These are phyloP conservation scores for Papilio glaucus DNA, from an alignment of 1,140 invertebrate species.

Conservation along the genomic window DNA sequence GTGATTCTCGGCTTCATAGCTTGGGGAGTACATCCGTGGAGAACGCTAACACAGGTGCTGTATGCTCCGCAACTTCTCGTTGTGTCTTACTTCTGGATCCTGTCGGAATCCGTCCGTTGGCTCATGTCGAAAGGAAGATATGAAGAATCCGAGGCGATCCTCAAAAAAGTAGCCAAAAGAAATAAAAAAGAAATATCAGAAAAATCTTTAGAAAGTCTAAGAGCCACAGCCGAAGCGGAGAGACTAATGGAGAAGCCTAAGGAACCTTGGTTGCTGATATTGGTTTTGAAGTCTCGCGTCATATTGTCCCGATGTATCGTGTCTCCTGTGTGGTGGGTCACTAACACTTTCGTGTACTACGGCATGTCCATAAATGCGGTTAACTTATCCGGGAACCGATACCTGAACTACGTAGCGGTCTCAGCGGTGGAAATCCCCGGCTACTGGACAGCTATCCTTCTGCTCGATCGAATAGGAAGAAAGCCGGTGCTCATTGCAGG, in stretches of 20 bases:
- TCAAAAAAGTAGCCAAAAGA: slow-evolving; percentile 85
- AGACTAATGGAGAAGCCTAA: slow-evolving; percentile 56
- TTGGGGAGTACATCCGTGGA: slow-evolving; percentile 89
- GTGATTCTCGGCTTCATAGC: slow-evolving; percentile 87
- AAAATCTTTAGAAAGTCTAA: slow-evolving; percentile 80
- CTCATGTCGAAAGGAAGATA: slow-evolving; percentile 86
- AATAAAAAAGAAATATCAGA: slow-evolving; percentile 86
- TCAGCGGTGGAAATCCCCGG: slow-evolving; percentile 88
- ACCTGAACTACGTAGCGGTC: slow-evolving; percentile 88
- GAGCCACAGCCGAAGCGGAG: slow-evolving; percentile 62
- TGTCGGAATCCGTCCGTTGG: slow-evolving; percentile 90
- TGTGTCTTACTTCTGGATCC: slow-evolving; percentile 86
- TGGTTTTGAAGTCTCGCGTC: slow-evolving; percentile 84
- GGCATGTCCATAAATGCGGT: slow-evolving; percentile 92
- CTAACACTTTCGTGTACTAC: slow-evolving; percentile 90
- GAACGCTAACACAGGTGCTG: slow-evolving; percentile 87
- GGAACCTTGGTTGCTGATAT: slow-evolving; percentile 75
- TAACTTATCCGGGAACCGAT: slow-evolving; percentile 87
- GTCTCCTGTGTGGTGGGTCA: slow-evolving; percentile 89
- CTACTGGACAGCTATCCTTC: slow-evolving; percentile 83
- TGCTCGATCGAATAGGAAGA: slow-evolving; percentile 66
- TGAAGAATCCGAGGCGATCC: slow-evolving; percentile 85
- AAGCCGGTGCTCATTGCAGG: slow-evolving; percentile 68
- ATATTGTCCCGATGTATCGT: slow-evolving; percentile 86
- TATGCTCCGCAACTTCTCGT: slow-evolving; percentile 88